Evolutionary conservation across 2,797 vertebrate species (phyloP).

Genomic region (Cuculus canorus): DNA sequence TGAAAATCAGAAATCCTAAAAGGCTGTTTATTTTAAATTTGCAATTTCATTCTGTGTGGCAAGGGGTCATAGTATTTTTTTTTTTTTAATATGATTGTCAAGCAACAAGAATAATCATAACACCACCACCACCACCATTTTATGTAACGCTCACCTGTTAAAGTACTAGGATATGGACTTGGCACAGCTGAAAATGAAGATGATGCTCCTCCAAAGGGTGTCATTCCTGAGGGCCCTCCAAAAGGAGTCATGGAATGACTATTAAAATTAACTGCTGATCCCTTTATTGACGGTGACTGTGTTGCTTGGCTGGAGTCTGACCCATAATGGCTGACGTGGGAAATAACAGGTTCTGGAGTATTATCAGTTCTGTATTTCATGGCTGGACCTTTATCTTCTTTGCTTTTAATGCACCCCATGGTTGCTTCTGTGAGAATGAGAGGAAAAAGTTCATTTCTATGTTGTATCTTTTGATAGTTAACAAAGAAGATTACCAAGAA

Average conservation of each 20-base stretch:
- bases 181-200: slow-evolving; percentile 88
- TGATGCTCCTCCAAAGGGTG: slow-evolving; percentile 92
- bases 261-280: slow-evolving; percentile 84
- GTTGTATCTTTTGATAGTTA: background rate
- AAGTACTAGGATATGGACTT: slow-evolving; percentile 87
- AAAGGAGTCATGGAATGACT: slow-evolving; percentile 91
- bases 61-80: background rate
- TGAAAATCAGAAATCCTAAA: background rate
- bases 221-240: slow-evolving; percentile 89
- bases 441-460: background rate
- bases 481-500: background rate
- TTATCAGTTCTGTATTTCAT: slow-evolving; percentile 90
- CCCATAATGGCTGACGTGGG: slow-evolving; percentile 85
- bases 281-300: slow-evolving; percentile 82
- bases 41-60: background rate
- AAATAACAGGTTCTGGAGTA: slow-evolving; percentile 76
- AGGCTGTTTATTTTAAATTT: background rate
- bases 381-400: slow-evolving; percentile 89
- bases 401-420: slow-evolving; percentile 97
- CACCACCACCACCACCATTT: background rate
- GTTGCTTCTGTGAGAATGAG: slow-evolving; percentile 69
- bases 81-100: background rate
- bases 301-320: slow-evolving; percentile 86
- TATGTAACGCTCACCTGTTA: slow-evolving; percentile 83
- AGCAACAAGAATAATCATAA: background rate